These are phyloP conservation scores for Thysanoteuthis rhombus DNA, from an alignment of 2,888 invertebrate genomes.

Conservation along the genomic window DNA sequence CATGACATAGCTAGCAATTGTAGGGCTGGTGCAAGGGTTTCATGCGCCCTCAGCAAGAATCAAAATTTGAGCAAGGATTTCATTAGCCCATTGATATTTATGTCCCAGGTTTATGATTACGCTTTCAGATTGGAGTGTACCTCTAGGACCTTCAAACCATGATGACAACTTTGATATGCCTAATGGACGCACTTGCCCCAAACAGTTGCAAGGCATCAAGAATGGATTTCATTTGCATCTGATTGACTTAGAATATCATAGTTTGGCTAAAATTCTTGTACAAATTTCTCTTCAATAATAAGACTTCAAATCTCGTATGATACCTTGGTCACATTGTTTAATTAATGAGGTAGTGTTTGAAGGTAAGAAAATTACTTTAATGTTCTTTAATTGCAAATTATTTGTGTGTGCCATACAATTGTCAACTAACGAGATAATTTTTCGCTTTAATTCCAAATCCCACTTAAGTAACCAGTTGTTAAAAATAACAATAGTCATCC, in stretches of 20 bases:
- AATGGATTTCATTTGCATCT: not conserved
- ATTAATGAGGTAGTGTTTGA: not conserved
- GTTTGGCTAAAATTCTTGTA: not conserved
- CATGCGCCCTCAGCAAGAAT: not conserved
- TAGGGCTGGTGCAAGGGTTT: too few relatives aligned
- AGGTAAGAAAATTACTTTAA: not conserved
- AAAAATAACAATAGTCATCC: conserved; percentile 18
- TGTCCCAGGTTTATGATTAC: too few relatives aligned
- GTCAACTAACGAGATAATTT: not conserved
- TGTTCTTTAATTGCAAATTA: not conserved
- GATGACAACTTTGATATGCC: too few relatives aligned
- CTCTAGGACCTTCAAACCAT: too few relatives aligned
- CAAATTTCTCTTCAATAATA: conserved; percentile 23
- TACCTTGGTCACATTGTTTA: not conserved
- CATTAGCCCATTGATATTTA: too few relatives aligned
- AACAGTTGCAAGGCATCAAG: conserved; percentile 27
- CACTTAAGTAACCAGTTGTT: not conserved
- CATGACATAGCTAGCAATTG: not conserved
- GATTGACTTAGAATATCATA: not conserved
- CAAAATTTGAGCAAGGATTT: too few relatives aligned
- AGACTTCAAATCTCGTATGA: not conserved
- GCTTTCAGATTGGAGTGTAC: too few relatives aligned
- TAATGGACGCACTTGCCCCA: too few relatives aligned
- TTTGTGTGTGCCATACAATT: not conserved
- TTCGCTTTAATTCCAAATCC: not conserved